Conservation (phyloP, 2,888 invertebrate species). For the Oscheius myriophilus region DNA sequence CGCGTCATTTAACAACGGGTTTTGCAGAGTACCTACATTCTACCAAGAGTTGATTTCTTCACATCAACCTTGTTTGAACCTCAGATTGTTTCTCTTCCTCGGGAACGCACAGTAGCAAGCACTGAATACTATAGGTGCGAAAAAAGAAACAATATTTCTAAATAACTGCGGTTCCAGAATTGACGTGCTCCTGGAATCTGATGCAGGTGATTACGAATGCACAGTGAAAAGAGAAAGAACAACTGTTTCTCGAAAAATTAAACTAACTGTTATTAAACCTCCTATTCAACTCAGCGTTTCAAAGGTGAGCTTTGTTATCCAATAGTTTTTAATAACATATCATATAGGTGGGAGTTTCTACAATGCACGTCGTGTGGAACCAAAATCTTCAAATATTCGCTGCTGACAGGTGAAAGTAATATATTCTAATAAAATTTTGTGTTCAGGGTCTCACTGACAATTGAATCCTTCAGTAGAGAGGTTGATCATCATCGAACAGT, state of each 20-base stretch:
- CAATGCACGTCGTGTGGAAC: constrained; percentile 46
- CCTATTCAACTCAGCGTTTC: constrained; percentile 34
- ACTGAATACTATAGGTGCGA: constrained; percentile 39
- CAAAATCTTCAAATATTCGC: constrained; percentile 40
- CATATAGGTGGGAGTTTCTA: constrained; percentile 32
- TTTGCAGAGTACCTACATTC: constrained; percentile 12
- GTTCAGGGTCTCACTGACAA: constrained; percentile 38
- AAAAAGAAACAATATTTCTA: not conserved
- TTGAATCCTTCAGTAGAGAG: constrained; percentile 34
- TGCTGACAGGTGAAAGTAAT: constrained; percentile 32
- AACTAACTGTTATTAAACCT: constrained; percentile 34
- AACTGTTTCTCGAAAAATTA: constrained; percentile 33
- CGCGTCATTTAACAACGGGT: constrained; percentile 4
- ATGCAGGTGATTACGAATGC: constrained; percentile 42
- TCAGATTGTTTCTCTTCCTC: constrained; percentile 14
- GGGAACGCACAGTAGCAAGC: constrained; percentile 37
- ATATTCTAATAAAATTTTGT: not conserved
- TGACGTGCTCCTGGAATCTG: constrained; percentile 39
- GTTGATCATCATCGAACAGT: constrained; percentile 37
- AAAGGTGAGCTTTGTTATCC: constrained; percentile 6
- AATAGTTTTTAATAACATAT: not conserved
- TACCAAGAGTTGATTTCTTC: constrained; percentile 37
- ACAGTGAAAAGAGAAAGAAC: constrained; percentile 26
- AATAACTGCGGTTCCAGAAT: constrained; percentile 27
- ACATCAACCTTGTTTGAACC: constrained; percentile 46